Evolutionary conservation across 2,113 vertebrate species (phyloP).

Genomic region (Merops nubicus): DNA sequence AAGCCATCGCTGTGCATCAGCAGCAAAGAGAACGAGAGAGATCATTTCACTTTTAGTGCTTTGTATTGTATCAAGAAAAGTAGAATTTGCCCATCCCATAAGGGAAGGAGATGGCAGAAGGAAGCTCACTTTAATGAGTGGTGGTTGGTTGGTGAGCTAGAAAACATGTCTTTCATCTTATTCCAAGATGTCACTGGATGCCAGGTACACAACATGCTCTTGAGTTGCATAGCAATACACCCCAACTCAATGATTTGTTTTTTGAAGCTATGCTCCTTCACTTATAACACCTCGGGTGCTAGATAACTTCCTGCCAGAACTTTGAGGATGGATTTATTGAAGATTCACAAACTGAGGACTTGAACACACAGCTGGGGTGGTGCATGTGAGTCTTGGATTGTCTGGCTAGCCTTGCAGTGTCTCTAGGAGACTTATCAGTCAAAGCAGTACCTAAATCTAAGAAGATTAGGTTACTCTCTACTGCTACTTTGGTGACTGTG

Average conservation of each 20-base stretch:
- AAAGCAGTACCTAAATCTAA: neutral
- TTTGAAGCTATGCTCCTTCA: neutral
- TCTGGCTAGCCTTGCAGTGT: neutral
- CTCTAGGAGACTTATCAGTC: neutral
- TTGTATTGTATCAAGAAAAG: neutral
- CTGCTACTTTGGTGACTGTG: neutral
- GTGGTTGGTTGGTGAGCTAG: neutral
- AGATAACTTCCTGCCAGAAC: neutral
- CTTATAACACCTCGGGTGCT: neutral
- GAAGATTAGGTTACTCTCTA: neutral
- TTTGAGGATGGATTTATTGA: neutral
- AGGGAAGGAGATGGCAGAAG: neutral
- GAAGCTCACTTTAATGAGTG: neutral
- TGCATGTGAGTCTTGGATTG: neutral
- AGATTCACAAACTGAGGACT: neutral
- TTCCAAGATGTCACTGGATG: neutral
- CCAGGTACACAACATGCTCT: neutral
- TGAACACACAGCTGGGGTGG: neutral
- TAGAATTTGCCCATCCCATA: neutral
- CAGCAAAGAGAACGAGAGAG: neutral
- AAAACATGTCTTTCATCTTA: neutral
- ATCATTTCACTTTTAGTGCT: neutral
- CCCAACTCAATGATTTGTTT: neutral
- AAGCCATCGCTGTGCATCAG: neutral
- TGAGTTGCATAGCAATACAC: neutral